Conservation (phyloP, 1,140 invertebrate species). For the Bursaphelenchus mucronatus region DNA sequence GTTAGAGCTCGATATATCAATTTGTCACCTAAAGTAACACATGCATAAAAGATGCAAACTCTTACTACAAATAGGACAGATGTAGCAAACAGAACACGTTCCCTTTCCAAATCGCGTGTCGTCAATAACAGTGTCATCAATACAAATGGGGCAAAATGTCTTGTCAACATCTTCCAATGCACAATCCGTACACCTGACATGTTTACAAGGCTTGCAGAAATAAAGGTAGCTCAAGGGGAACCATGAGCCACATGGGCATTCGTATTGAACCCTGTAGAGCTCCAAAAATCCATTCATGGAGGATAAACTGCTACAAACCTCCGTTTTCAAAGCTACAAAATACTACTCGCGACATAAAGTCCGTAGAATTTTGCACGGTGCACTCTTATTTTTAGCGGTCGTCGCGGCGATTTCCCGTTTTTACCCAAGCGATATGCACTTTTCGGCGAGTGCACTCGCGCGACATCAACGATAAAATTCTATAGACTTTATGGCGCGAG, state of each 20-base stretch:
- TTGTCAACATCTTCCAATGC: constrained; percentile 36
- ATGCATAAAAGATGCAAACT: constrained; percentile 2
- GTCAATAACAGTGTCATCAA: constrained; percentile 27
- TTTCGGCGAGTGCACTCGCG: too few relatives aligned
- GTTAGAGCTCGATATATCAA: constrained; percentile 27
- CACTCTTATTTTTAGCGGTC: too few relatives aligned
- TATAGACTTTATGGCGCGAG: too few relatives aligned
- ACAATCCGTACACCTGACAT: constrained; percentile 29
- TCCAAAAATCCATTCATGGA: constrained; percentile 16
- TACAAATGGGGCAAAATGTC: constrained; percentile 41
- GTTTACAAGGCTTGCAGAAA: constrained; percentile 28
- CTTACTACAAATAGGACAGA: constrained; percentile 39
- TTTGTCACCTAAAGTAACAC: constrained; percentile 3
- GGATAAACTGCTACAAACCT: too few relatives aligned
- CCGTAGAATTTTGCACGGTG: too few relatives aligned
- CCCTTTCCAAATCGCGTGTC: constrained; percentile 27
- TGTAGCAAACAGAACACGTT: constrained; percentile 31
- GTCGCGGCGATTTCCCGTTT: too few relatives aligned
- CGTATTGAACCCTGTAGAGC: constrained; percentile 32
- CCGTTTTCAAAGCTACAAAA: too few relatives aligned
- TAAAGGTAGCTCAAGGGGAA: constrained; percentile 36
- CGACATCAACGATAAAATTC: too few relatives aligned
- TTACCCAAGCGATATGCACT: too few relatives aligned
- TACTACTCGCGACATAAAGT: too few relatives aligned
- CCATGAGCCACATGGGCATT: constrained; percentile 35